Conservation (phyloP, 2,888 invertebrate species). For the Coenonympha arcania region DNA sequence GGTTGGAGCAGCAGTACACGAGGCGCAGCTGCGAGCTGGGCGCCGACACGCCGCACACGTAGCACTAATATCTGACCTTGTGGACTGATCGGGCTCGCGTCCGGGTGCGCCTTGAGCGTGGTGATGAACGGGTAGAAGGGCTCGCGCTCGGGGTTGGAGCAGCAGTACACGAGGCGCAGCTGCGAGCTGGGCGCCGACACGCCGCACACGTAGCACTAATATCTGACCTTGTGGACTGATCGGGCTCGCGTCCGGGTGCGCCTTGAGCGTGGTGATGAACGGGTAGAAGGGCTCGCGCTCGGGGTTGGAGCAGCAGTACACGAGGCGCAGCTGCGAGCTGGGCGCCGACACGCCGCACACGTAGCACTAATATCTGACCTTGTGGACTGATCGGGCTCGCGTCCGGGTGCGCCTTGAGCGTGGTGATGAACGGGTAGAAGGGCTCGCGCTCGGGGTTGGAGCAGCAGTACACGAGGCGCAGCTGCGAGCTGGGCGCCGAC, state of each 20-base stretch:
- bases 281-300: constrained; percentile 93
- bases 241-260: constrained; percentile 88
- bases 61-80: too few species aligned
- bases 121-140: constrained; percentile 93
- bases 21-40: too few species aligned
- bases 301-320: constrained; percentile 88
- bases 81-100: constrained; percentile 91
- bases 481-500: constrained; percentile 84
- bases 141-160: constrained; percentile 87
- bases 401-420: constrained; percentile 84
- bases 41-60: too few species aligned
- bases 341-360: constrained; percentile 88
- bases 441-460: constrained; percentile 89
- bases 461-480: constrained; percentile 87
- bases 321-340: constrained; percentile 83
- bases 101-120: constrained; percentile 83
- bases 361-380: constrained; percentile 81
- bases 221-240: constrained; percentile 91
- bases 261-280: constrained; percentile 85
- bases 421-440: constrained; percentile 91
- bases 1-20: too few species aligned
- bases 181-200: constrained; percentile 85
- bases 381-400: constrained; percentile 92
- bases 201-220: constrained; percentile 93
- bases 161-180: constrained; percentile 87